A percentile compares a stretch with the other conserved stretches of the same genome.
These are phyloP conservation scores for Nannospalax galili DNA, from an alignment of 2,113 vertebrate species.

Conservation along the genomic window DNA sequence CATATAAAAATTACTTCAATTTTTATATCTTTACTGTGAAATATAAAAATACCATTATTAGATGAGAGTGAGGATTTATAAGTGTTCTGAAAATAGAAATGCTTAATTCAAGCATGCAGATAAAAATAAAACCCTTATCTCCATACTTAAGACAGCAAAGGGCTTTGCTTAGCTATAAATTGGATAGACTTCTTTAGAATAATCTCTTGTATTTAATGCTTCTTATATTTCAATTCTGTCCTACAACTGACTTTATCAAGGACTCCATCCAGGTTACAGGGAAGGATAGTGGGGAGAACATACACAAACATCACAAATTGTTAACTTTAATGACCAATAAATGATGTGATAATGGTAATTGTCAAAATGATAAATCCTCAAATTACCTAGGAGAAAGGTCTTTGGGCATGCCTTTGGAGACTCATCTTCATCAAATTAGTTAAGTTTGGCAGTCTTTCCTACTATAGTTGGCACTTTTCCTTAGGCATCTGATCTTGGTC, in stretches of 20 bases:
- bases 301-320: not conserved
- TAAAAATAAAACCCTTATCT: not conserved
- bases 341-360: not conserved
- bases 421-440: not conserved
- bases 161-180: not conserved
- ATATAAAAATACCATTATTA: not conserved
- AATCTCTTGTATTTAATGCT: not conserved
- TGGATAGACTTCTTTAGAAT: not conserved
- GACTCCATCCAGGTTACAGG: not conserved
- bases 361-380: not conserved
- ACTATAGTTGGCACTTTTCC: not conserved
- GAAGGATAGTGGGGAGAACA: rapidly evolving
- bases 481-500: not conserved
- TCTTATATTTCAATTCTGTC: not conserved
- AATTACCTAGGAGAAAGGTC: not conserved
- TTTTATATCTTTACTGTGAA: not conserved
- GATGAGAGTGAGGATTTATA: not conserved
- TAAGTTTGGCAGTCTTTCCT: not conserved
- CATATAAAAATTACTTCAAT: not conserved
- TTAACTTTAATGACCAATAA: not conserved
- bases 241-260: not conserved
- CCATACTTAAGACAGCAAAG: not conserved
- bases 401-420: not conserved
- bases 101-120: not conserved
- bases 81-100: not conserved